Evolutionary conservation across 2,113 vertebrate species (phyloP).

Genomic region (Columba livia): DNA sequence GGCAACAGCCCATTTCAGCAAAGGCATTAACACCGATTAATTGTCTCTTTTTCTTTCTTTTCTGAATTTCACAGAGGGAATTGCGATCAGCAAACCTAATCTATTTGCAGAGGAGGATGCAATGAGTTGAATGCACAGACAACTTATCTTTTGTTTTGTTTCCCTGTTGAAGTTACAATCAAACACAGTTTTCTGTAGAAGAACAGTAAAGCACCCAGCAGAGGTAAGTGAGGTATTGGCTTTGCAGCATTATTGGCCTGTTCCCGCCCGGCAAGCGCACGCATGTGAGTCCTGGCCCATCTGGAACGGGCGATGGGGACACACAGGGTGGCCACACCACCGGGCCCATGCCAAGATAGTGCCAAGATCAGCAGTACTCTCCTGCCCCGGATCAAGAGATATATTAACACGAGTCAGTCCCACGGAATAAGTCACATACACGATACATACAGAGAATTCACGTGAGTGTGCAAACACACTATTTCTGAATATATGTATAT

Average conservation of each 20-base stretch:
- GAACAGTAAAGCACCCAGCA: constrained; percentile 64
- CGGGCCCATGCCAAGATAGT: constrained; percentile 73
- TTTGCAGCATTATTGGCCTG: constrained; percentile 59
- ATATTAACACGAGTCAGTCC: constrained; percentile 82
- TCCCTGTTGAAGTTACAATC: constrained; percentile 51
- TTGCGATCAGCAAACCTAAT: constrained; percentile 30
- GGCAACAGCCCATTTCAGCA: constrained; percentile 57
- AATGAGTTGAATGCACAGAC: constrained; percentile 33
- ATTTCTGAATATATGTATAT: constrained; percentile 72
- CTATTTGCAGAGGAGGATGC: constrained; percentile 57
- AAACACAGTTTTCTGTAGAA: constrained; percentile 61
- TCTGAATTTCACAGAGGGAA: constrained; percentile 56
- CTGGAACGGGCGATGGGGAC: neutral
- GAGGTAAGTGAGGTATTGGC: constrained; percentile 74
- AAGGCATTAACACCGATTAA: constrained; percentile 54
- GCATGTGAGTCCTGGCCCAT: neutral
- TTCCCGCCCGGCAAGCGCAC: neutral
- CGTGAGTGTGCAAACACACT: constrained; percentile 70
- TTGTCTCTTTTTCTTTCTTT: constrained; percentile 14
- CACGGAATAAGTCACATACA: constrained; percentile 81
- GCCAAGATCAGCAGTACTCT: constrained; percentile 76
- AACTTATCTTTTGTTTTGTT: neutral
- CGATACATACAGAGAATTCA: constrained; percentile 79
- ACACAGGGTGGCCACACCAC: neutral
- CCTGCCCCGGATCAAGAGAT: constrained; percentile 80